Base-by-base conservation (phyloP, 2,888 invertebrate genomes). In the Andrena bicolor region DNA sequence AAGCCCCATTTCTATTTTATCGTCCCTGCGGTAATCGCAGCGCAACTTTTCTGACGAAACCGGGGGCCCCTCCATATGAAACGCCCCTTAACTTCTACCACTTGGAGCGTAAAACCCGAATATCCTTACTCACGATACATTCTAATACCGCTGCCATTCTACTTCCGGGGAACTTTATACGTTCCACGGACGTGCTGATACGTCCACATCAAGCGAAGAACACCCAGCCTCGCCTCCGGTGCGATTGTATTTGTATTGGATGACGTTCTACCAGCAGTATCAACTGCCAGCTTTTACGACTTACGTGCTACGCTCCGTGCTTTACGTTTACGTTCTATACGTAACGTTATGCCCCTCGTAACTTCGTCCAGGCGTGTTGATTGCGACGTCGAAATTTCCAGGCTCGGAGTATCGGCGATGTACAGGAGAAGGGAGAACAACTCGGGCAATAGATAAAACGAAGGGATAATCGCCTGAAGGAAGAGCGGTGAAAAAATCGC, bases 281-380 rank as follows among this genome's bases (percentile, higher is more conserved):
- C 41, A 56, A 82, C 88, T 83, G 84, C 83, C 80, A 84, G 81
- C 77, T 86, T 87, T 88, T 88, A 86, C 82, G 86, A 83, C 81
- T 86, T 91, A 90, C 88, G 89, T 87, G 88, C 81, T 89, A 88
- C 82, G 86, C 86, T 85, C 77, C 80, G 76, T 86, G 80, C 86
- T 90, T 89, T 87, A 86, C 86, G 88, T 88, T 89, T 84, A 90
- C 83, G 89, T 88, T 89, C 85, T 86, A 86, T 86, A 84, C 81
- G 79, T 84, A 77, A 84, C 88, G 89, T 90, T 89, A 90, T 88
- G 86, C 41, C 76, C 89, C 88, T 90, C 91, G 90, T 90, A 90
- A 90, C 88, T 90, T 87, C 80, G 85, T 76, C 83, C 83, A 76
- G 86, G 86, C 87, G 86, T 86, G 79, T 87, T 86, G 88, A 81